Conservation (phyloP, 2,888 invertebrate species). For the Eudemis profundana region DNA sequence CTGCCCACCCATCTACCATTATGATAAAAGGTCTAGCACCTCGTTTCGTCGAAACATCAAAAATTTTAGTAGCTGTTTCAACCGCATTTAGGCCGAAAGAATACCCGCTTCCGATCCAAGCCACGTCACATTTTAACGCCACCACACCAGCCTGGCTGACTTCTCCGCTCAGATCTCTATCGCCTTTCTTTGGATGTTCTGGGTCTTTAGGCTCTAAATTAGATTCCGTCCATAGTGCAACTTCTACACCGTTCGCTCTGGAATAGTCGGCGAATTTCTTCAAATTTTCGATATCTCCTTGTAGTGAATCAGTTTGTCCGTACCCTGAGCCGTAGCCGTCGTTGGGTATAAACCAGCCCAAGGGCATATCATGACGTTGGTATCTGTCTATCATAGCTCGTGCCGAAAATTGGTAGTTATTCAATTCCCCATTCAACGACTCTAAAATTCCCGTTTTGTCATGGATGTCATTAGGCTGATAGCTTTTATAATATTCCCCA, state of each 20-base stretch:
- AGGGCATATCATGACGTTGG: constrained; percentile 70
- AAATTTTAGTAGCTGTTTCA: constrained; percentile 69
- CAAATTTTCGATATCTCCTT: constrained; percentile 75
- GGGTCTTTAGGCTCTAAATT: constrained; percentile 73
- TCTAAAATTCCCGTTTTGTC: constrained; percentile 71
- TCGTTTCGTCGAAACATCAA: constrained; percentile 58
- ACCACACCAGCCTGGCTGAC: constrained; percentile 68
- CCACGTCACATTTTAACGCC: constrained; percentile 79
- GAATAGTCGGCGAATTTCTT: constrained; percentile 70
- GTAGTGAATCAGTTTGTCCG: constrained; percentile 73
- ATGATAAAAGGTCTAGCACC: constrained; percentile 68
- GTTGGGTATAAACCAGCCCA: constrained; percentile 80
- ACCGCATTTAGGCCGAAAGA: constrained; percentile 75
- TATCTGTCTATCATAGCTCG: constrained; percentile 79
- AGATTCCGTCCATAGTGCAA: constrained; percentile 77
- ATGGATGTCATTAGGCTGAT: constrained; percentile 67
- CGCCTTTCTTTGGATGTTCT: constrained; percentile 73
- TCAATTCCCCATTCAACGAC: constrained; percentile 76
- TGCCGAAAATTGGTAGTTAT: constrained; percentile 80
- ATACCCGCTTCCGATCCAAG: constrained; percentile 78
- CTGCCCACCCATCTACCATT: constrained; percentile 81
- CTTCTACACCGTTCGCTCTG: constrained; percentile 68
- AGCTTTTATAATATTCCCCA: constrained; percentile 73
- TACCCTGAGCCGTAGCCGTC: constrained; percentile 80
- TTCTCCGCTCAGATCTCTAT: constrained; percentile 75